These are phyloP conservation scores for Orius insidiosus DNA, from an alignment of 1,140 invertebrate species.

Conservation along the genomic window DNA sequence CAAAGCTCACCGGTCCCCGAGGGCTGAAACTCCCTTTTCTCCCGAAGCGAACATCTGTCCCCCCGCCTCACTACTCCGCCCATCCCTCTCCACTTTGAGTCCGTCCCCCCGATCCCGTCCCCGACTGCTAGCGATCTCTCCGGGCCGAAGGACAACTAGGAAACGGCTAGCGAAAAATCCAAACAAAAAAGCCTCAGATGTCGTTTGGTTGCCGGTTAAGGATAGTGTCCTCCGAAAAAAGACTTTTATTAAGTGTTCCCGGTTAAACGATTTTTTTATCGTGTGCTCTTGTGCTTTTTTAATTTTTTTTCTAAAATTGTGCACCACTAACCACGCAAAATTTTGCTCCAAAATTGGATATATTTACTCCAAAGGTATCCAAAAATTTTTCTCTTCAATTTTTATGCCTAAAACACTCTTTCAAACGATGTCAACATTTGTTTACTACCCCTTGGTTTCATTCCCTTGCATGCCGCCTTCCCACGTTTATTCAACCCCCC, in stretches of 20 bases:
- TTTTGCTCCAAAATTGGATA: not conserved
- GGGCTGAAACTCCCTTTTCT: slow-evolving; percentile 1
- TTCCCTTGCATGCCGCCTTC: not conserved
- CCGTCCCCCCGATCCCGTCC: not conserved
- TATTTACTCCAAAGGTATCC: not conserved
- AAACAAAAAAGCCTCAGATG: slow-evolving; percentile 17
- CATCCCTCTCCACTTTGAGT: not conserved
- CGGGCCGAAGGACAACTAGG: not conserved
- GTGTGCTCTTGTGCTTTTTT: not conserved
- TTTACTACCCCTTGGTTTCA: not conserved
- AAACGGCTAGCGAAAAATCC: slow-evolving; percentile 15
- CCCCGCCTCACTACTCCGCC: not conserved
- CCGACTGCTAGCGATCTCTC: slow-evolving; percentile 4
- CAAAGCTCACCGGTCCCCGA: no score
- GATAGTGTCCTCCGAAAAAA: not conserved
- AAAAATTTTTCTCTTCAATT: not conserved
- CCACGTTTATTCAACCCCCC: not conserved
- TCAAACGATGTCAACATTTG: no score
- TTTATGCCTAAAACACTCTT: not conserved
- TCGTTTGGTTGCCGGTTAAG: slow-evolving; percentile 12
- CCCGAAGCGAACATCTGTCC: slow-evolving; percentile 6
- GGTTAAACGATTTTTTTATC: not conserved
- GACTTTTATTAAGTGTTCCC: not conserved
- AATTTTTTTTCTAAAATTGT: not conserved
- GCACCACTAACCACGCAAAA: not conserved